Evolutionary conservation across 2,888 invertebrate genomes (phyloP).

Genomic region (Tromatobia lineatoria): DNA sequence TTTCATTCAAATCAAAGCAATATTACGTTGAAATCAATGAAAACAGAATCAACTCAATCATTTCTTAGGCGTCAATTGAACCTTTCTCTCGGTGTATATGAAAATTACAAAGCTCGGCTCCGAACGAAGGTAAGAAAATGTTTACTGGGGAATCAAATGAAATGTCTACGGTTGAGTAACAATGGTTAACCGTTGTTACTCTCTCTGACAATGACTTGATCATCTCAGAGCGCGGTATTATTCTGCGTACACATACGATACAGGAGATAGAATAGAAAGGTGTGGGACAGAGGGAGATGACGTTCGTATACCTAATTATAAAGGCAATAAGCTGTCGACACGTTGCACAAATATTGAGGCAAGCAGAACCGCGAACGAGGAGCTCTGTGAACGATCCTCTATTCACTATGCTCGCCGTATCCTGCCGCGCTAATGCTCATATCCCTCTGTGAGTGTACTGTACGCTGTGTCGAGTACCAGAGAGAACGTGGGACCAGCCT

Average conservation of each 20-base stretch:
- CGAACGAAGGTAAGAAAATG: neutral
- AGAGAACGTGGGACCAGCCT: constrained; percentile 32
- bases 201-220: constrained; percentile 1
- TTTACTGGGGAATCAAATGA: neutral
- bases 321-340: constrained; percentile 75
- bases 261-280: constrained; percentile 9
- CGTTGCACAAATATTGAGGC: constrained; percentile 79
- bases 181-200: neutral
- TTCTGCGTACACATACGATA: constrained; percentile 41
- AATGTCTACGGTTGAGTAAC: constrained; percentile 2
- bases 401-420: constrained; percentile 13
- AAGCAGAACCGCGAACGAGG: constrained; percentile 26
- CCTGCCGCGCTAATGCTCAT: constrained; percentile 3
- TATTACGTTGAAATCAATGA: too few relatives aligned
- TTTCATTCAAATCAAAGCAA: too few relatives aligned
- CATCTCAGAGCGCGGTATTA: neutral
- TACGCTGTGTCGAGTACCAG: neutral
- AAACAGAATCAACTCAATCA: too few relatives aligned
- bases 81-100: too few relatives aligned
- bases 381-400: constrained; percentile 30
- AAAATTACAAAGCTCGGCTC: neutral
- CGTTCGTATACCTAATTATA: constrained; percentile 67
- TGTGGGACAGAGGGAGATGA: neutral
- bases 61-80: too few relatives aligned
- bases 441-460: constrained; percentile 31